phyloP scores from a whole-genome alignment of 30 jellyfish, hydroid and myxozoan species.

The Cassiopea xamachana region DNA sequence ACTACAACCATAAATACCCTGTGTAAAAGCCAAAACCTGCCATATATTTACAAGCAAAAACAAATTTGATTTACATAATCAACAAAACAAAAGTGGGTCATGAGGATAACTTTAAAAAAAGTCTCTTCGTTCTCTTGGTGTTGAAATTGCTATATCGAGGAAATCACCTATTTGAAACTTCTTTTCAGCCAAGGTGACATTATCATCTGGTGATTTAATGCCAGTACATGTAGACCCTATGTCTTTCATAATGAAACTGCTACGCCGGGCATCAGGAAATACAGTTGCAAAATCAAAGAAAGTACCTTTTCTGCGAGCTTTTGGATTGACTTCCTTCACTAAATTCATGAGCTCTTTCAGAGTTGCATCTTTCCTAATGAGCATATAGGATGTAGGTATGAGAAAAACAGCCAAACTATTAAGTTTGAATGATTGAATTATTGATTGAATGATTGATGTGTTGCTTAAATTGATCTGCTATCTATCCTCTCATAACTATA shows the following conservation, averaged over 20 bases:
- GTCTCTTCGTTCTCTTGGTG: conserved; percentile 92
- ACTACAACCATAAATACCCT: no score
- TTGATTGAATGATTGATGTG: no score
- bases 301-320: conserved; percentile 90
- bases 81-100: background rate
- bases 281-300: conserved; percentile 94
- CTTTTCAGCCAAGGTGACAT: conserved; percentile 79
- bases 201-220: conserved; percentile 83
- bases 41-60: background rate
- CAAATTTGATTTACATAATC: no score
- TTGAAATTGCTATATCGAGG: conserved; percentile 88
- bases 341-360: conserved; percentile 91
- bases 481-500: no score
- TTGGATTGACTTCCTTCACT: conserved; percentile 97
- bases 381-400: background rate
- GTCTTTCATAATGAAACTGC: conserved; percentile 81
- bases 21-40: background rate
- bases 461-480: no score
- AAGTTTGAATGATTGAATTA: no score
- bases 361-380: conserved; percentile 95
- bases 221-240: conserved; percentile 98
- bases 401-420: background rate
- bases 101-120: conserved; percentile 27
- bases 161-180: conserved; percentile 96
- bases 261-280: conserved; percentile 86